Percentiles rank a stretch among this genome's conserved stretches.
Evolutionary conservation across 2,888 invertebrate species (phyloP).

Genomic region (Lepidocyrtoides sp.): DNA sequence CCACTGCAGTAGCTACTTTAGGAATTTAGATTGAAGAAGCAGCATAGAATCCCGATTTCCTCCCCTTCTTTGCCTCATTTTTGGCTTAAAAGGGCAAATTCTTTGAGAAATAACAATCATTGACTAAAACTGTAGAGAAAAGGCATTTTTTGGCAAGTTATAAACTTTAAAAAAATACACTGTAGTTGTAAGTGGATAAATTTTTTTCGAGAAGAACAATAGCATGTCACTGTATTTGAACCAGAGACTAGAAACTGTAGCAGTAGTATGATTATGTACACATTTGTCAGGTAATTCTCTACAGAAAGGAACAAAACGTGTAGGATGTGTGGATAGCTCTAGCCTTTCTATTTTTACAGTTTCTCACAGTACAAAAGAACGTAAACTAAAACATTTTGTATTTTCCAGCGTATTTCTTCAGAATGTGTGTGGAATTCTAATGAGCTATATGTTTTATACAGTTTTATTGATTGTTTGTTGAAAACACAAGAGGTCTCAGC

Average conservation of each 20-base stretch:
- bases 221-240: not conserved
- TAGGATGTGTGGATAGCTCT: not conserved
- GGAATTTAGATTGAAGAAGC: constrained; percentile 70
- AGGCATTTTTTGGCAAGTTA: constrained; percentile 53
- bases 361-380: not conserved
- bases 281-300: constrained; percentile 23
- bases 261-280: not conserved
- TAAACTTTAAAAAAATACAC: constrained; percentile 38
- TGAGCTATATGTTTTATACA: constrained; percentile 37
- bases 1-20: constrained; percentile 51
- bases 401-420: constrained; percentile 25
- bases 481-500: not conserved
- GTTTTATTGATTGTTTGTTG: constrained; percentile 51
- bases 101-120: constrained; percentile 66
- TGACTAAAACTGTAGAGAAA: constrained; percentile 15
- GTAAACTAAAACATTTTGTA: constrained; percentile 3
- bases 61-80: constrained; percentile 72
- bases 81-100: constrained; percentile 54
- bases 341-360: not conserved
- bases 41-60: constrained; percentile 64
- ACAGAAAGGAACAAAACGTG: not conserved
- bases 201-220: not conserved
- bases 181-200: constrained; percentile 31
- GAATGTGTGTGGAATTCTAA: constrained; percentile 67
- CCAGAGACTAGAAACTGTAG: not conserved